Evolutionary conservation across 2,113 vertebrate genomes (phyloP).

Genomic region (Xyrauchen texanus): DNA sequence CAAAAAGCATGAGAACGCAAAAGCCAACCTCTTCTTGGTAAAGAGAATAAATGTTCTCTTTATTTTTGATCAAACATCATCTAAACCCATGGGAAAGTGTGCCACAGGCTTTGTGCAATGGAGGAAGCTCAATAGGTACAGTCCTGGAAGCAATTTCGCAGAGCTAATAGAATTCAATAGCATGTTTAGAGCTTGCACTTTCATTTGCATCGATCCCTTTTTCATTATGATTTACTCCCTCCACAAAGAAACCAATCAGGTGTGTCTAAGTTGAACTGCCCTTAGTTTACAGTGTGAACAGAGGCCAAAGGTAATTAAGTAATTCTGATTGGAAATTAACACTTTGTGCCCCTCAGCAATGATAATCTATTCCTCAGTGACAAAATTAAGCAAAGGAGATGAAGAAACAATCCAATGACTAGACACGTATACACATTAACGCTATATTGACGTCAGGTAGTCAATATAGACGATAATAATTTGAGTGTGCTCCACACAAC

Average conservation of each 20-base stretch:
- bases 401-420: constrained; percentile 35
- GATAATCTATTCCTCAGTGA: constrained; percentile 51
- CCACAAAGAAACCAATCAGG: constrained; percentile 50
- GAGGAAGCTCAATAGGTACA: constrained; percentile 44
- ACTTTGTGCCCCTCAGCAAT: constrained; percentile 40
- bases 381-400: constrained; percentile 46
- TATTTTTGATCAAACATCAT: constrained; percentile 26
- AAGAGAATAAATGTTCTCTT: constrained; percentile 32
- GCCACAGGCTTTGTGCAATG: constrained; percentile 18
- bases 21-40: constrained; percentile 5
- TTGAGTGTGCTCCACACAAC: not conserved
- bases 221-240: constrained; percentile 52
- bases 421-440: constrained; percentile 5
- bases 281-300: constrained; percentile 43
- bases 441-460: constrained; percentile 36
- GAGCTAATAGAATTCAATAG: constrained; percentile 58
- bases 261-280: constrained; percentile 47
- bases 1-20: not conserved
- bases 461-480: constrained; percentile 21
- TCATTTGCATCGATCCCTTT: constrained; percentile 56
- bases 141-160: constrained; percentile 56
- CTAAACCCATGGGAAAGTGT: not conserved
- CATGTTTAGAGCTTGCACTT: constrained; percentile 57
- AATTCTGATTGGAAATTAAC: constrained; percentile 55
- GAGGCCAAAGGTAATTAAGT: constrained; percentile 50